Evolutionary conservation across 1,140 invertebrate species (phyloP).

Genomic region (Oscheius sp.): DNA sequence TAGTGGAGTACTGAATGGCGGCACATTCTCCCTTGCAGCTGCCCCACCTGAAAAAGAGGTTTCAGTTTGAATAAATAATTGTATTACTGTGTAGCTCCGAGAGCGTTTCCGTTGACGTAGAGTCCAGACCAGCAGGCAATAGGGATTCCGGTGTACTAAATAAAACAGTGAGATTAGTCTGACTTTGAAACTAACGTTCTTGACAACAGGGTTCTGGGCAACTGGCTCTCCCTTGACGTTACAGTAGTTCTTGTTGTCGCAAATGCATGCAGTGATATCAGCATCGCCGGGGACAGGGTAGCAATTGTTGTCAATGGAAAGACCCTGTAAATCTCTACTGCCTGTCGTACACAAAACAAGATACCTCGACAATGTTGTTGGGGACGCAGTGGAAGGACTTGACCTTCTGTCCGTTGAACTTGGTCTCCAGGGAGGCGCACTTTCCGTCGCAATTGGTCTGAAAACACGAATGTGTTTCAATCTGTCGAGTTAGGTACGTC

Average conservation of each 20-base stretch:
- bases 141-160: constrained; percentile 14
- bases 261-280: constrained; percentile 26
- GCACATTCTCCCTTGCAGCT: constrained; percentile 33
- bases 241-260: constrained; percentile 24
- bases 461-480: neutral
- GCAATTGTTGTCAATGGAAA: constrained; percentile 10
- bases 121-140: constrained; percentile 27
- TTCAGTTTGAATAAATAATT: constrained; percentile 24
- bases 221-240: constrained; percentile 19
- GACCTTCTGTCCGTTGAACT: neutral
- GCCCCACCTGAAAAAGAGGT: neutral
- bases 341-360: too few relatives aligned
- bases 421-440: constrained; percentile 7
- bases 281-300: neutral
- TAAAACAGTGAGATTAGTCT: neutral
- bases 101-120: constrained; percentile 26
- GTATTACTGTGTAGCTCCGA: constrained; percentile 4
- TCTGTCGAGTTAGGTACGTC: neutral
- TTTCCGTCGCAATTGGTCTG: constrained; percentile 20
- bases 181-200: neutral
- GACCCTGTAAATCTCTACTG: too few relatives aligned
- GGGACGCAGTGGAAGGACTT: constrained; percentile 3
- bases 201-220: neutral
- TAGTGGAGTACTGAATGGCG: neutral
- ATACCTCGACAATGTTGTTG: neutral